phyloP scores from a whole-genome alignment of 2,888 invertebrate genomes.

The Caenorhabditis drosophilae region DNA sequence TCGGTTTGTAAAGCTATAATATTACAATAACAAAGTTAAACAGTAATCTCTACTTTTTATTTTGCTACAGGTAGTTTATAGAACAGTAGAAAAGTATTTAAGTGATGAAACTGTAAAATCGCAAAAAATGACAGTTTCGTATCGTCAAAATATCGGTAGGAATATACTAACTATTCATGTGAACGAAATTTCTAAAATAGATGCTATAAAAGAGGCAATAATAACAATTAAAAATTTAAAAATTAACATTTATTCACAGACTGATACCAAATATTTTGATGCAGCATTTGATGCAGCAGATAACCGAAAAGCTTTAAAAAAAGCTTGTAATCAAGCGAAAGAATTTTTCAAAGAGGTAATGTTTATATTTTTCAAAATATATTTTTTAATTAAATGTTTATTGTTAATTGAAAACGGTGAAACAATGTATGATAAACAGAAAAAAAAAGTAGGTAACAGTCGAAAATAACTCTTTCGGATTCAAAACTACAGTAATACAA shows the following conservation, averaged over 20 bases:
- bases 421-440: not conserved
- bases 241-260: no score
- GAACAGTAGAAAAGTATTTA: slow-evolving; percentile 14
- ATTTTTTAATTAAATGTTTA: no score
- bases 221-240: not conserved
- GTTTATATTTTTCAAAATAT: no score
- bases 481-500: no score
- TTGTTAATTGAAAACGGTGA: not conserved
- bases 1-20: slow-evolving; percentile 7
- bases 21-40: no score
- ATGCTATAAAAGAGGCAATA: slow-evolving; percentile 7
- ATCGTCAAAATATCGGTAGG: slow-evolving; percentile 7
- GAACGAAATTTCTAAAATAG: slow-evolving; percentile 9
- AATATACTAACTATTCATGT: slow-evolving; percentile 11
- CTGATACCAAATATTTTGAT: slow-evolving; percentile 20
- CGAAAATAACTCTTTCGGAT: no score
- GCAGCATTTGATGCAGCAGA: slow-evolving; percentile 28
- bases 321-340: slow-evolving; percentile 17
- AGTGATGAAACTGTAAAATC: slow-evolving; percentile 1
- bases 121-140: slow-evolving; percentile 10
- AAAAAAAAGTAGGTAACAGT: no score
- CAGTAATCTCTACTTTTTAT: no score
- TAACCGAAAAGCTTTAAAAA: slow-evolving; percentile 15
- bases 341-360: slow-evolving; percentile 21
- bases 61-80: slow-evolving; percentile 24